Evolutionary conservation across 2,888 invertebrate species (phyloP), one percentile per base, ranked within the genome.

Genomic region (Horisme vitalbata): DNA sequence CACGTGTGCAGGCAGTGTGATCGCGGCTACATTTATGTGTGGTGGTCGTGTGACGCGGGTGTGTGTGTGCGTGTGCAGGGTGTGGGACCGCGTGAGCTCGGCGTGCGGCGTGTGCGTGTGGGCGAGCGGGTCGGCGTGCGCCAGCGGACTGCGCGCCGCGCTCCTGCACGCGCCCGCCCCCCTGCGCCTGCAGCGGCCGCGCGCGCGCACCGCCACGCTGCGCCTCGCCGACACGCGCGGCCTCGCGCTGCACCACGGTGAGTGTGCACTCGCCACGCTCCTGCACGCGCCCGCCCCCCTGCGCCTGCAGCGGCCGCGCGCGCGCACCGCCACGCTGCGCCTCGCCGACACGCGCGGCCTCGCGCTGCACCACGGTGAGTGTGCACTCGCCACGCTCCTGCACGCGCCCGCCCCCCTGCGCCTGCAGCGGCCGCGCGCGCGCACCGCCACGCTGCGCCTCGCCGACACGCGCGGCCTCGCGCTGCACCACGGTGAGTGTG

Each of bases 201-300:
- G 67, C 3, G 65, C 68, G 0, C 9, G 43, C 93, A 14, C 91
- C 94, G 9, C 87, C 93, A 23, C 91, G 91, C 30, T 68, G 50
- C 62, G 52, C 2, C 55, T 73, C 45, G 2, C 54, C 0, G 69
- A 65, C 59, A 65, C 64, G 0, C 3, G 71, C 11, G 79, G 72
- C 7, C 18, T 83, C 38, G 66, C 65, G 37, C 66, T 83, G 62
- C 70, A 71, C 5, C 81, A 80, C 66, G 63, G 91, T 91, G 13
- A 5, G 8, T 23, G 4, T 8, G 62, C 85, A 62, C 79, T 82
- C 0, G 72, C 65, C 0, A 82, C 79, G 6, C 69, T 83, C 45
- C 61, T 61, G 49, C 75, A 71, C 43, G 68, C 62, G 28, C 65
- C 67, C 48, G 71, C 76, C 20, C 47, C 52, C 12, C 54, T 72